Percentiles rank a stretch among this genome's conserved stretches.
Conservation (phyloP, 2,888 invertebrate species). For the Hirtodrosophila cameraria region DNA sequence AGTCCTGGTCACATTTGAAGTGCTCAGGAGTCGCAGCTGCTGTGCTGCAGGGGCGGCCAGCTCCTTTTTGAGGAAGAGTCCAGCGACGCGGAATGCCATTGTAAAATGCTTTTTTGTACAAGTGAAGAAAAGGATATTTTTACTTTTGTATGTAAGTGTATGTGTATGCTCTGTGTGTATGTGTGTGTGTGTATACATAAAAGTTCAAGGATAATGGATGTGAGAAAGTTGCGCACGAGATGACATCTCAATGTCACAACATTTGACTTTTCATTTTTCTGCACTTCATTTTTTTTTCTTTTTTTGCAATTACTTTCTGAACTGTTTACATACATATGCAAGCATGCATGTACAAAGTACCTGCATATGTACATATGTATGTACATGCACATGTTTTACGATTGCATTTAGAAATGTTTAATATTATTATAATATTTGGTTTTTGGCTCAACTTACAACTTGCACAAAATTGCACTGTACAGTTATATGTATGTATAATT, state of each 20-base stretch:
- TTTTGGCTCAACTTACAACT: conserved; percentile 59
- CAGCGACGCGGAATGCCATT: conserved; percentile 83
- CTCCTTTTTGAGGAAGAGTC: conserved; percentile 81
- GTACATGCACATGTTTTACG: neutral
- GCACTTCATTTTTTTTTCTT: conserved; percentile 1
- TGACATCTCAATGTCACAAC: conserved; percentile 40
- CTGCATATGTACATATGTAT: conserved; percentile 4
- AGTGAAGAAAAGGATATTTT: conserved; percentile 44
- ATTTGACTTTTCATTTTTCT: conserved; percentile 31
- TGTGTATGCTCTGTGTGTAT: conserved; percentile 11
- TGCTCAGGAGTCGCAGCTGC: conserved; percentile 69
- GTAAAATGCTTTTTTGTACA: conserved; percentile 26
- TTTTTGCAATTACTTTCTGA: conserved; percentile 8
- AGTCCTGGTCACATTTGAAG: conserved; percentile 35
- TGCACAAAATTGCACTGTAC: conserved; percentile 59
- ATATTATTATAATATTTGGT: conserved; percentile 14
- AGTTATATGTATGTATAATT: conserved; percentile 52
- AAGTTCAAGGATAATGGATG: conserved; percentile 55
- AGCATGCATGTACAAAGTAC: neutral
- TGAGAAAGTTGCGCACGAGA: conserved; percentile 36
- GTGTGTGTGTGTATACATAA: conserved; percentile 19
- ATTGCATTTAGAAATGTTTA: conserved; percentile 19
- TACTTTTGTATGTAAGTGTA: conserved; percentile 10
- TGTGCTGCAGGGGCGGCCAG: conserved; percentile 54
- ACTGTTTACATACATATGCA: conserved; percentile 1